phyloP scores from a whole-genome alignment of 2,113 vertebrate genomes.

The Emydocephalus ijimae region DNA sequence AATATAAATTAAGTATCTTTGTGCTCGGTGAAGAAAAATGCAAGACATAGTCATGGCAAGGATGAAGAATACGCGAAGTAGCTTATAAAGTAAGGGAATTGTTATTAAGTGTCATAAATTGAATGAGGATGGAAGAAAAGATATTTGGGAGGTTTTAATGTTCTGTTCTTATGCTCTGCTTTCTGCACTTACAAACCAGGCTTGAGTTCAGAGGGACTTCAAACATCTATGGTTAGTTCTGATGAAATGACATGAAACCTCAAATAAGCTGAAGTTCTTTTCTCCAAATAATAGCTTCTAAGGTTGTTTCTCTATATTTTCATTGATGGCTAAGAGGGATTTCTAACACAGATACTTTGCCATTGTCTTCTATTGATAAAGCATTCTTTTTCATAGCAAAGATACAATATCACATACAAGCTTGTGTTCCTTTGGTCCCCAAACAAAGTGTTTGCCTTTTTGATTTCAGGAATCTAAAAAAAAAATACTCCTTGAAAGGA shows the following conservation, averaged over 20 bases:
- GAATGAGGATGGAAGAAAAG: neutral
- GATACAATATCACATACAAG: neutral
- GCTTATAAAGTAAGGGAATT: neutral
- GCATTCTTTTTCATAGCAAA: neutral
- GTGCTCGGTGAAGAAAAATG: neutral
- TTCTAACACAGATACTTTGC: neutral
- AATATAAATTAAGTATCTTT: neutral
- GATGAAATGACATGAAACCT: neutral
- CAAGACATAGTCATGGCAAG: neutral
- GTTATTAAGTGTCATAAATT: neutral
- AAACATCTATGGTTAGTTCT: neutral
- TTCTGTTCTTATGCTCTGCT: neutral
- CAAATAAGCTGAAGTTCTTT: neutral
- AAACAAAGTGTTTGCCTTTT: neutral
- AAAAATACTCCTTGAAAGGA: neutral
- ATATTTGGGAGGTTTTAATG: neutral
- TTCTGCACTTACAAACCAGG: neutral
- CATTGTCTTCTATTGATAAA: neutral
- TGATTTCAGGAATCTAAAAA: neutral
- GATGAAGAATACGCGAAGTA: neutral
- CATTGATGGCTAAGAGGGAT: neutral
- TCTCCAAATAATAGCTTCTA: neutral
- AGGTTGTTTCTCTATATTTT: neutral
- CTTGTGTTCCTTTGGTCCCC: neutral
- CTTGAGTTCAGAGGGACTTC: neutral